phyloP scores from a whole-genome alignment of 1,140 invertebrate species.

The Nautilus pompilius region DNA sequence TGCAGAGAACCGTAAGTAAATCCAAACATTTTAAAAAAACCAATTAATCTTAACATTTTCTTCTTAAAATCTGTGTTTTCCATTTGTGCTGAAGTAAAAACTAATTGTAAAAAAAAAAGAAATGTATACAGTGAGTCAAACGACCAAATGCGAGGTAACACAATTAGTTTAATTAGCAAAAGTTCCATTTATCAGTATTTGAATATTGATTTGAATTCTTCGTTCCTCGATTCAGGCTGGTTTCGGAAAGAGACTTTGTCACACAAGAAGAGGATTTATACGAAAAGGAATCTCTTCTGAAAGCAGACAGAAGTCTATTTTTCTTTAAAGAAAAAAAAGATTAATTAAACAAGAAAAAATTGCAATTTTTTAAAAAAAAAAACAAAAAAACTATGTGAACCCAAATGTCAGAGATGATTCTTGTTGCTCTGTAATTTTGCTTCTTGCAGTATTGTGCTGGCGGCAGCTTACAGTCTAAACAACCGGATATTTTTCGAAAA shows the following conservation, averaged over 20 bases:
- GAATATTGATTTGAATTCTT: too few species aligned
- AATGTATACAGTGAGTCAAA: too few species aligned
- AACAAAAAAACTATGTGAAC: background rate
- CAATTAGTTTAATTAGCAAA: too few species aligned
- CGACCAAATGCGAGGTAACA: too few species aligned
- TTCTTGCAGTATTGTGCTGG: constrained; percentile 77
- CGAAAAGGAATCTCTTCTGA: background rate
- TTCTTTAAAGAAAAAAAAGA: too few species aligned
- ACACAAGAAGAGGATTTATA: background rate
- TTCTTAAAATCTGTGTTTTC: background rate
- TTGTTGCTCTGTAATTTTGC: constrained; percentile 3
- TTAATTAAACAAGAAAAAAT: background rate
- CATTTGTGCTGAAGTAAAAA: background rate
- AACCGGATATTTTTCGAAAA: constrained; percentile 94
- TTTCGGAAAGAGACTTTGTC: too few species aligned
- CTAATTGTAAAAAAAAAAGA: too few species aligned
- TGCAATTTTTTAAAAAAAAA: background rate
- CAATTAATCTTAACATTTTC: background rate
- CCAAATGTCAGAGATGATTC: background rate
- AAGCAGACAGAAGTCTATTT: background rate
- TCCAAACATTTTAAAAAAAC: background rate
- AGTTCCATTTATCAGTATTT: too few species aligned
- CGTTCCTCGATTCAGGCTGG: too few species aligned
- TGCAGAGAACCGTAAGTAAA: background rate
- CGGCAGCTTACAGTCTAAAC: constrained; percentile 97